Evolutionary conservation across 2,113 vertebrate species (phyloP).

Genomic region (Thamnophis sirtalis): DNA sequence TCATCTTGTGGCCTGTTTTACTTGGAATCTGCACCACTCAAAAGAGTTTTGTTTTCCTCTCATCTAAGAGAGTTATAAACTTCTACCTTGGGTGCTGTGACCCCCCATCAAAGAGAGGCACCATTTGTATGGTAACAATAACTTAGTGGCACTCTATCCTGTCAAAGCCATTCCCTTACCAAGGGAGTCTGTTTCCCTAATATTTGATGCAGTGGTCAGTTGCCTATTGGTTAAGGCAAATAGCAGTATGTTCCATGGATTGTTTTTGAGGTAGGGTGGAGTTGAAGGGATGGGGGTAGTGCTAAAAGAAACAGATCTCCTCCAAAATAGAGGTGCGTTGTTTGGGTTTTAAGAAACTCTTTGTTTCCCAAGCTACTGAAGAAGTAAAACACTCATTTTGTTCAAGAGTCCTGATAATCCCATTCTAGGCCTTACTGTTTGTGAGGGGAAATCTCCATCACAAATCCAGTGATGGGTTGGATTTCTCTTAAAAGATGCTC

Average conservation of each 20-base stretch:
- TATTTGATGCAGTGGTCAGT: neutral
- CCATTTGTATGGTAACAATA: neutral
- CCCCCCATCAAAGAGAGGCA: neutral
- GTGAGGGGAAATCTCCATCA: neutral
- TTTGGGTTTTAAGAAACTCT: neutral
- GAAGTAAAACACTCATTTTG: neutral
- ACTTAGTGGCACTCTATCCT: neutral
- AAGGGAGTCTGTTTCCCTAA: neutral
- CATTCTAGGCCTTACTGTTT: neutral
- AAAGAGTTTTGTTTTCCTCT: constrained; percentile 20
- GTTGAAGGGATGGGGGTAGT: too few species aligned
- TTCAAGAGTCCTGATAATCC: neutral
- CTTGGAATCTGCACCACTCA: neutral
- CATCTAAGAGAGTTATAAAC: constrained; percentile 3
- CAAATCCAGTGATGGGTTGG: neutral
- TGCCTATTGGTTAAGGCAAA: neutral
- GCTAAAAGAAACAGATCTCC: neutral
- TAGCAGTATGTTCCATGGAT: neutral
- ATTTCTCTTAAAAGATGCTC: neutral
- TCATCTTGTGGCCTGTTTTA: constrained; percentile 16
- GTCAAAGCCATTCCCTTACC: constrained; percentile 11
- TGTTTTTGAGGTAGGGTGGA: neutral
- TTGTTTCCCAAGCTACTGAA: neutral
- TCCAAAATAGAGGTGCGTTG: neutral
- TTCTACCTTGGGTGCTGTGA: constrained; percentile 13